Evolutionary conservation across 2,797 vertebrate genomes (phyloP).

Genomic region (Percopsis omiscomaycus): DNA sequence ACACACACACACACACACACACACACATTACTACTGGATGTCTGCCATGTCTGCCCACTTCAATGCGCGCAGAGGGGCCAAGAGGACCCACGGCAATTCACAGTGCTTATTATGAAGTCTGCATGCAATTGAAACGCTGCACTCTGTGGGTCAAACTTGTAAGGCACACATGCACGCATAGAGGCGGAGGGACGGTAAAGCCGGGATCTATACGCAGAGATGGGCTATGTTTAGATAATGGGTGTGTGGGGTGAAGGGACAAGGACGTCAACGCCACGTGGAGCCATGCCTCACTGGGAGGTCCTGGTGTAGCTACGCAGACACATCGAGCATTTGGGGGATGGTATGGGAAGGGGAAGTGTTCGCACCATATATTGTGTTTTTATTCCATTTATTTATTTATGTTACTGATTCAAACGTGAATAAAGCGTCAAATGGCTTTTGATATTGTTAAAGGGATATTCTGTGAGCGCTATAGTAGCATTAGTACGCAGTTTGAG

Average conservation of each 20-base stretch:
- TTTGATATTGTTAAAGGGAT: not conserved
- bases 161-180: conserved; percentile 24
- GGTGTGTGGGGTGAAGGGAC: conserved; percentile 55
- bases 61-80: conserved; percentile 52
- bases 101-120: conserved; percentile 60
- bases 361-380: too few relatives aligned
- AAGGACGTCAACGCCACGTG: conserved; percentile 51
- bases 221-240: conserved; percentile 66
- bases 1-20: conserved; percentile 19
- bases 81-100: conserved; percentile 36
- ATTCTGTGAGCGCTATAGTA: not conserved
- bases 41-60: conserved; percentile 64
- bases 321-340: too few relatives aligned
- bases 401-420: too few relatives aligned
- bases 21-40: conserved; percentile 51
- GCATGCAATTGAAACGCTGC: conserved; percentile 37
- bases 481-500: too few relatives aligned
- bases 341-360: too few relatives aligned
- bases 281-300: conserved; percentile 61
- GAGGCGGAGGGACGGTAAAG: conserved; percentile 45
- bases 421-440: too few relatives aligned
- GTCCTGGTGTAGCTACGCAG: conserved; percentile 28
- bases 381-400: too few relatives aligned
- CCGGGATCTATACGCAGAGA: conserved; percentile 53
- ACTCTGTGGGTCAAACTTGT: conserved; percentile 30